These are phyloP conservation scores for Cheilosia scutellata DNA, from an alignment of 2,888 invertebrate genomes.

Conservation along the genomic window DNA sequence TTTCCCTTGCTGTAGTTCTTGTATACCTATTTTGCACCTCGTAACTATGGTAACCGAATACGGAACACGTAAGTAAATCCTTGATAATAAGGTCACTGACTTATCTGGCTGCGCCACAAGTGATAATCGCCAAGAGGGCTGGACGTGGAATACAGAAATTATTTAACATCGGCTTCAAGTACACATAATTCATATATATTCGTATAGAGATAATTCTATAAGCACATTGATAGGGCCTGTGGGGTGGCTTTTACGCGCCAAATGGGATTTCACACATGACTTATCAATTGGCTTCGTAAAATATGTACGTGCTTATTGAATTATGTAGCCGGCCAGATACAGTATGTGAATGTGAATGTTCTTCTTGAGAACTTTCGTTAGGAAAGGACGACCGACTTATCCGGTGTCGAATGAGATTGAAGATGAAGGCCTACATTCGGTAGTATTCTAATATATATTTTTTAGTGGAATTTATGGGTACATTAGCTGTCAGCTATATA, in stretches of 20 bases:
- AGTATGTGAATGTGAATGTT: not conserved
- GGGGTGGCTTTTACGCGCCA: slow-evolving; percentile 20
- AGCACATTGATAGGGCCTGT: not conserved
- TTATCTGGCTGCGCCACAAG: slow-evolving; percentile 28
- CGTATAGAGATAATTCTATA: slow-evolving; percentile 15
- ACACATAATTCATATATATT: slow-evolving; percentile 2
- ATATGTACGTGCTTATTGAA: slow-evolving; percentile 21
- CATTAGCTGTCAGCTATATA: not conserved
- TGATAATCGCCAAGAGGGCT: not conserved
- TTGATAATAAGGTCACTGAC: slow-evolving; percentile 33
- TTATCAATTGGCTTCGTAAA: slow-evolving; percentile 22
- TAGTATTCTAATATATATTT: not conserved
- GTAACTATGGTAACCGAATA: slow-evolving; percentile 2
- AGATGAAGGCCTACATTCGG: not conserved
- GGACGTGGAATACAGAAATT: not conserved
- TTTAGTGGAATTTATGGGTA: not conserved
- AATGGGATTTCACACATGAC: slow-evolving; percentile 51
- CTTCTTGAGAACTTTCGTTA: not conserved
- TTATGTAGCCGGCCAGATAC: not conserved
- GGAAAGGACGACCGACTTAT: not conserved
- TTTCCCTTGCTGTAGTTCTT: not conserved
- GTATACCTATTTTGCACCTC: not conserved
- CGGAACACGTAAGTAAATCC: not conserved
- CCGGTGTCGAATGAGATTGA: not conserved
- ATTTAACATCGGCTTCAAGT: slow-evolving; percentile 5